phyloP scores from a whole-genome alignment of 2,797 vertebrate genomes.

The Dromococcyx pavoninus region DNA sequence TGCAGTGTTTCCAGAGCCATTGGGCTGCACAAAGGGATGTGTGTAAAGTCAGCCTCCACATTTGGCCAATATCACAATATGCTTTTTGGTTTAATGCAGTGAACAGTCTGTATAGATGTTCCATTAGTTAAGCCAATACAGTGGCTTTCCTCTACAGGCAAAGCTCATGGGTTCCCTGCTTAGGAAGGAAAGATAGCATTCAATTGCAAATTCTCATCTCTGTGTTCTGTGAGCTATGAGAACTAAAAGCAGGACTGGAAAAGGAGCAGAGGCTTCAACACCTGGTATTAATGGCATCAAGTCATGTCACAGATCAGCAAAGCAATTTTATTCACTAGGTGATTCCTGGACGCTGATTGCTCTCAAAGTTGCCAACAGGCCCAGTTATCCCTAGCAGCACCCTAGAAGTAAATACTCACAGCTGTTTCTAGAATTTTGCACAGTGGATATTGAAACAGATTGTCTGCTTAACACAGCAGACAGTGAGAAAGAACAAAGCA shows the following conservation, averaged over 20 bases:
- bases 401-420: background rate
- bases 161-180: background rate
- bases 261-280: background rate
- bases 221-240: background rate
- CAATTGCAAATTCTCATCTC: background rate
- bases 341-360: background rate
- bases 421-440: background rate
- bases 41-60: background rate
- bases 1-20: background rate
- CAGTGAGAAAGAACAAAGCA: background rate
- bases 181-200: background rate
- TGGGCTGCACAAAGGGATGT: background rate
- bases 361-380: background rate
- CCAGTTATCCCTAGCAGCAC: background rate
- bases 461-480: background rate
- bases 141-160: background rate
- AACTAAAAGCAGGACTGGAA: background rate
- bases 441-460: constrained; percentile 27
- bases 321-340: background rate
- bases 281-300: constrained; percentile 9
- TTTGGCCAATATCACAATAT: background rate
- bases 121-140: background rate
- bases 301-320: background rate
- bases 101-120: background rate
- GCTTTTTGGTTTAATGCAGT: background rate